Percentiles rank a stretch among this genome's conserved stretches.
Evolutionary conservation across 2,113 vertebrate genomes (phyloP).

Genomic region (Thamnophis sirtalis): DNA sequence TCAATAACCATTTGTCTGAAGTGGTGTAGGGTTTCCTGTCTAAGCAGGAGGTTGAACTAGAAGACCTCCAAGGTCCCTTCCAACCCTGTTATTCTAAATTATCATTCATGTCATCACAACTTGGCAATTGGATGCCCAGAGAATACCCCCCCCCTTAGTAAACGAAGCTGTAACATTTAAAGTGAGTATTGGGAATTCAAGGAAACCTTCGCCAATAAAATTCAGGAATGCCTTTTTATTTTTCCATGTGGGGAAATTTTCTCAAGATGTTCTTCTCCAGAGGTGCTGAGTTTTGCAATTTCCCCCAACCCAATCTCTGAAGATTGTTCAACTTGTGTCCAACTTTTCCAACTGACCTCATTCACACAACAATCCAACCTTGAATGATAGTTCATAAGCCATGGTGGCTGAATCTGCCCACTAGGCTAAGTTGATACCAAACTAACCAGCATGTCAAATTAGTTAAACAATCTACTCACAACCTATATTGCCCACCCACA

Average conservation of each 20-base stretch:
- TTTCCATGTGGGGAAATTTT: neutral
- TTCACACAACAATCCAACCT: neutral
- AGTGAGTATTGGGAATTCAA: accelerated
- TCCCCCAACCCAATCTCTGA: neutral
- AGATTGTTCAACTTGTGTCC: neutral
- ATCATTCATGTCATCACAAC: constrained; percentile 50
- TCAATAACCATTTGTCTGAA: too few relatives aligned
- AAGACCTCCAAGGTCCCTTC: too few relatives aligned
- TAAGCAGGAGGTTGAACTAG: too few relatives aligned
- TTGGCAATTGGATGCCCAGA: constrained; percentile 49
- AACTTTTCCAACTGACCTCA: neutral
- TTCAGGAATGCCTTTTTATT: neutral
- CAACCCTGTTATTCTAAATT: neutral
- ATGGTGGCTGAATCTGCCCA: neutral
- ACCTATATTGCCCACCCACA: neutral
- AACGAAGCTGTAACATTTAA: constrained; percentile 33
- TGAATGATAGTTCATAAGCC: neutral
- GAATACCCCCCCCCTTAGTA: constrained; percentile 46
- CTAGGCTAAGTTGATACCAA: neutral
- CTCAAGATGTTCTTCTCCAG: neutral
- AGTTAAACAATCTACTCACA: neutral
- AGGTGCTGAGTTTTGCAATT: neutral
- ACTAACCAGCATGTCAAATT: neutral
- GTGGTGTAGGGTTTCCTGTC: too few relatives aligned
- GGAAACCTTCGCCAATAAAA: accelerated